Evolutionary conservation across 64 coral and sea anemone genomes (phyloP), one percentile per base, ranked within the genome.

Genomic region (Cladopsammia gracilis): DNA sequence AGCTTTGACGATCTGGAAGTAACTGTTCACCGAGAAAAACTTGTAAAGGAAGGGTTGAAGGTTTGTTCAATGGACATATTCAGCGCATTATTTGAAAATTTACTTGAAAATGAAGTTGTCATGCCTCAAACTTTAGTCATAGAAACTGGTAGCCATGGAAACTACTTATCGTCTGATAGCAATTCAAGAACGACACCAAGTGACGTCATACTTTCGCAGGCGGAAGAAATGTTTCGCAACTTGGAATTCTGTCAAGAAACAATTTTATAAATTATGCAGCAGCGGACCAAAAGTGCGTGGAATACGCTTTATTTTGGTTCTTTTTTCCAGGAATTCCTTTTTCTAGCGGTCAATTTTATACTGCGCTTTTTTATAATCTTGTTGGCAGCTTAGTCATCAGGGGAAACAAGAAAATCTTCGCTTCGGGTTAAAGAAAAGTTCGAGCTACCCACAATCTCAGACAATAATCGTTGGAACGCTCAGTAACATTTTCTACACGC

Each of bases 1-100:
- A 77, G 75, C 50, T 77, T 77, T 77, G 75, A 77, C 50, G 48
- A 77, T 77, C 20, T 77, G 3, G 75, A 77, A 24, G 75, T 77
- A 22, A 9, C 11, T 25, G 50, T 77, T 56, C 48, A 77, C 53
- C 7, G 23, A 12, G 75, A 77, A 49, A 23, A 56, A 25, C n/a
- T 77, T 13, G 20, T 24, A 56, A 53, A 77, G 13, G 75, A 25
- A 12, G 48, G 75, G 8, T 77, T 48, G 48, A 18, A 13, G 5
- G 75, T 19, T 23, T 7, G 75, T 54, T 52, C 75, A 11, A 77
- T 54, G 7, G 75, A 77, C 22, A 13, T 77, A 48, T 77, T 54
- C 48, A 77, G 75, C 13, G 50, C 56, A 24, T 53, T 77, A 22
- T 77, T 52, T 77, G 75, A 77, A 56, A 25, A 10, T 54, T 77